Evolutionary conservation across 1,140 invertebrate species (phyloP).

Genomic region (Drosophila equinoxialis): DNA sequence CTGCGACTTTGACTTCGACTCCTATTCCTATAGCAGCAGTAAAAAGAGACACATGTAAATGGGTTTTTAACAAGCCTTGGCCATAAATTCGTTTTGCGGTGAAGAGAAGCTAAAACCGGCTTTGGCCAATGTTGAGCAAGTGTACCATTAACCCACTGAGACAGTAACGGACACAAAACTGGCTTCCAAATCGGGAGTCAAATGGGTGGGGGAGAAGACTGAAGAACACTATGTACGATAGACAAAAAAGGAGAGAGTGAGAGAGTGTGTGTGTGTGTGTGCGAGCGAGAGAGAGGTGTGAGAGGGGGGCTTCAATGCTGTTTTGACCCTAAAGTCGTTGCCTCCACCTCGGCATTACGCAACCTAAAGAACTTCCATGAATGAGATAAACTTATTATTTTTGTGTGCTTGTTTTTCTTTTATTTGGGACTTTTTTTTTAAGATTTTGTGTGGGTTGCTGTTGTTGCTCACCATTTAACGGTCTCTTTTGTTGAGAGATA

Average conservation of each 20-base stretch:
- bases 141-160: constrained; percentile 81
- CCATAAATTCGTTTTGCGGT: constrained; percentile 54
- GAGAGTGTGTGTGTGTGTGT: neutral
- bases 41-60: constrained; percentile 69
- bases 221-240: neutral
- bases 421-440: neutral
- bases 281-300: neutral
- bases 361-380: constrained; percentile 23
- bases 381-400: constrained; percentile 5
- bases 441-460: neutral
- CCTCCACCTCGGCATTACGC: constrained; percentile 18
- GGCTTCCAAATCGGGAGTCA: constrained; percentile 14
- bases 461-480: neutral
- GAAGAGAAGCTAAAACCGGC: constrained; percentile 44
- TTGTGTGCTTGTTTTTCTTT: neutral
- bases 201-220: neutral
- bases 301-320: neutral
- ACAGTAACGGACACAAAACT: constrained; percentile 69
- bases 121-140: constrained; percentile 68
- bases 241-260: constrained; percentile 6
- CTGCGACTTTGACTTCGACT: no score
- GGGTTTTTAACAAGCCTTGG: constrained; percentile 73
- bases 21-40: neutral
- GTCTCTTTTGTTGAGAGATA: constrained; percentile 2
- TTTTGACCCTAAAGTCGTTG: constrained; percentile 31